Base-by-base conservation (phyloP, 2,888 invertebrate species). In the Apantesis nais region DNA sequence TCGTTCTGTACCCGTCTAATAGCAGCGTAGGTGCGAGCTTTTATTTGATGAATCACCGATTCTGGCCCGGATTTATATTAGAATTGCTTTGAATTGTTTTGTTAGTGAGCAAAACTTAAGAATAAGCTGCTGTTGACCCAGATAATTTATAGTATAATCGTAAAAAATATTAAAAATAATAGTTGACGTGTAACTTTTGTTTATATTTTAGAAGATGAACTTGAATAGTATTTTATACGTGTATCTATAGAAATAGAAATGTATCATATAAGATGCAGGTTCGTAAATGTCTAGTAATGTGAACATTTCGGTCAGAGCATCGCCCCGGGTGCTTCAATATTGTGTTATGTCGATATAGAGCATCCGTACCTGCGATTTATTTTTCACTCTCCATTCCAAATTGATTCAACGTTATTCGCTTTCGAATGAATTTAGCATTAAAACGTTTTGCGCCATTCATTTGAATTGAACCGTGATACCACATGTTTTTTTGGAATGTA, bases 31-130 rank as follows among this genome's bases (percentile, higher is more conserved):
- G 83, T 82, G 83, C 76, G 72, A 82, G 82, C 80, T 84, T 81
- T 81, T 82, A 78, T 82, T 81, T 82, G 80, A 84, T 87, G 86
- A 87, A 83, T 86, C 88, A 87, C 76, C 71, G 73, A 77, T 82
- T 81, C 73, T 77, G 79, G 78, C 75, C 78, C 77, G 74, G 76
- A 83, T 87, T 82, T 85, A 80, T 83, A 83, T 85, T 79, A 79
- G 81, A 76, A 74, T 77, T 77, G 74, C 75, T 75, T 72, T 34
- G 75, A 79, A 84, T 82, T 80, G 81, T 82, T 81, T 79, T 74
- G 67, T 58, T 61, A 48, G 44, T 60, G n/a, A 62, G 16, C 29
- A 70, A 78, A 76, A 68, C 62, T 66, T 72, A 72, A 76, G 72
- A 79, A 74, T 74, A 16, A 58, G 58, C 58, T 68, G 68, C 52